These are phyloP conservation scores for Conopomorpha cramerella DNA, from an alignment of 1,140 invertebrate genomes.

Conservation along the genomic window DNA sequence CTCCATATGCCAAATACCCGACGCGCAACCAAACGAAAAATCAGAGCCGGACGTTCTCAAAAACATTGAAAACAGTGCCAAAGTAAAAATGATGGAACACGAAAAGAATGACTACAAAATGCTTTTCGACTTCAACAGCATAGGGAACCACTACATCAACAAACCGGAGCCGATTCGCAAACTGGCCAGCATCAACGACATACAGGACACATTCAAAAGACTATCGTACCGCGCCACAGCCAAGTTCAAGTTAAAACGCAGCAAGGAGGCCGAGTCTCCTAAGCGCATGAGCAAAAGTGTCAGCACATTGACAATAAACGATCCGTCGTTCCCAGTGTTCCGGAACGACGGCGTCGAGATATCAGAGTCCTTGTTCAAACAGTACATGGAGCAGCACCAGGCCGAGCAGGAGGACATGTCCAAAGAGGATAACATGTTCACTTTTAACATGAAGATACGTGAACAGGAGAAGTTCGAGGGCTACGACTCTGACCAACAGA, in stretches of 20 bases:
- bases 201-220: constrained; percentile 60
- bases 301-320: constrained; percentile 71
- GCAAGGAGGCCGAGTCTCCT: constrained; percentile 44
- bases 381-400: constrained; percentile 67
- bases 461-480: constrained; percentile 50
- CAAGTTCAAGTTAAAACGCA: constrained; percentile 45
- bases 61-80: constrained; percentile 30
- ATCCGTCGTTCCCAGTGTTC: constrained; percentile 78
- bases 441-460: constrained; percentile 36
- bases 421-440: constrained; percentile 56
- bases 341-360: constrained; percentile 72
- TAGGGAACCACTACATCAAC: constrained; percentile 50
- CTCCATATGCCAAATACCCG: constrained; percentile 68
- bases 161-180: constrained; percentile 45
- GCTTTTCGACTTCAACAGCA: constrained; percentile 35
- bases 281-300: constrained; percentile 30
- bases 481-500: constrained; percentile 47
- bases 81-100: constrained; percentile 18
- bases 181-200: constrained; percentile 55
- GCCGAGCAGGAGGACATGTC: constrained; percentile 51
- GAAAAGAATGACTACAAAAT: constrained; percentile 45
- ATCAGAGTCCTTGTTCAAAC: constrained; percentile 72
- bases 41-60: constrained; percentile 45
- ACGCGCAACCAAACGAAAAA: constrained; percentile 33
- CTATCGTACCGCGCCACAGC: constrained; percentile 55